Base-by-base conservation (phyloP, 2,888 invertebrate genomes). In the Neoitamus cyanurus region DNA sequence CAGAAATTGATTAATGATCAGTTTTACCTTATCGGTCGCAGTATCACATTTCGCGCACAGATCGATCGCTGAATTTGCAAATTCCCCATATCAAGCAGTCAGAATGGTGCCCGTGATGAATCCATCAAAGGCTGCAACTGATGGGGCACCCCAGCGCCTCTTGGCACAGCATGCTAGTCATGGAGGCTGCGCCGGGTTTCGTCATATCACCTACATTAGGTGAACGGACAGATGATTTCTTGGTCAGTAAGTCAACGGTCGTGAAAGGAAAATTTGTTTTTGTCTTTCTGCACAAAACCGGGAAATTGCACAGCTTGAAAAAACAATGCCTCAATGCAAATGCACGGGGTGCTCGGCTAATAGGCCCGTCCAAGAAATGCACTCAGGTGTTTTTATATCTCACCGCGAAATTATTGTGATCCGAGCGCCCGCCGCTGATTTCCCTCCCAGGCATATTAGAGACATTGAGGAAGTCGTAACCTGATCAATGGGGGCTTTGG, bases 201-300 rank as follows among this genome's bases (percentile, higher is more conserved):
- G 11, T 46, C 42, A 77, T 20, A 37, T 42, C 46, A 77, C 77
- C 77, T 77, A 77, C 46, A 46, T 77, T 42, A 77, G 80, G 31
- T 68, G 68, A 30, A 68, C 80, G 58, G 58, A 20, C 80, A 80
- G 68, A 36, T 68, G 80, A 58, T 58, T 58, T 34, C 80, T 68
- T 68, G 80, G 80, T 80, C 80, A 80, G 68, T 80, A 80, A 80
- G 80, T 80, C 80, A 80, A 42, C 46, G 77, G n/a, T 42, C 77
- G 42, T 42, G 77, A 77, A 77, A 77, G 77, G 77, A 77, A 77
- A 73, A 77, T 42, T 77, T 46, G 31, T 70, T 70, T 70, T 70
- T 70, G 30, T 70, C 70, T 77, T 46, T 73, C 36, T 20, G 73
- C 73, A 73, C 11, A 73, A 73, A 73, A 31, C 34, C 73, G 73